phyloP scores from a whole-genome alignment of 2,888 invertebrate species.

The Lucinisca nassula region DNA sequence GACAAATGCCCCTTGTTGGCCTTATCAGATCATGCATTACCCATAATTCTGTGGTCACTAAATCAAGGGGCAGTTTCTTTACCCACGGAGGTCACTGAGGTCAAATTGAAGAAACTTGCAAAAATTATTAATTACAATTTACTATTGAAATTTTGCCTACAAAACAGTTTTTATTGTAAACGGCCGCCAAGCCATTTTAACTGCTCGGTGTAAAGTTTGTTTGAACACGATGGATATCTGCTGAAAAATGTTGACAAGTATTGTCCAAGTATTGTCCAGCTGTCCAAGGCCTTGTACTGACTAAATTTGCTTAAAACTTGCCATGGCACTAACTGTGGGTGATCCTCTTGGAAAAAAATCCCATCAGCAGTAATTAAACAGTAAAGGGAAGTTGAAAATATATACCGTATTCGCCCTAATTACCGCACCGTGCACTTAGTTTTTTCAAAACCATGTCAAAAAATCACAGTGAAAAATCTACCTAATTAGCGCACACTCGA shows the following conservation, averaged over 20 bases:
- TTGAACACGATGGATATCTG: constrained; percentile 3
- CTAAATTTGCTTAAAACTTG: neutral
- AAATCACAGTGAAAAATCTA: too few species aligned
- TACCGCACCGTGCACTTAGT: too few species aligned
- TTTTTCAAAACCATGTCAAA: too few species aligned
- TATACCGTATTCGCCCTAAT: too few species aligned
- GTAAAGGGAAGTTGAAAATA: too few species aligned
- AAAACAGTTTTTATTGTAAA: neutral
- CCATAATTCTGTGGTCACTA: constrained; percentile 45
- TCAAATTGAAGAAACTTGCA: neutral
- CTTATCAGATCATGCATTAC: neutral
- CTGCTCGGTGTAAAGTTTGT: neutral
- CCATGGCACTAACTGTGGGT: neutral
- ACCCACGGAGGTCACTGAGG: constrained; percentile 31
- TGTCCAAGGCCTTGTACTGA: neutral
- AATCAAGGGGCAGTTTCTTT: constrained; percentile 43
- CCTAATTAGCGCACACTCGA: too few species aligned
- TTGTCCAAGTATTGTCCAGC: neutral
- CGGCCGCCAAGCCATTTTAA: neutral
- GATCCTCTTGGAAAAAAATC: too few species aligned
- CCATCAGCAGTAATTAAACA: too few species aligned
- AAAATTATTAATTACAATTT: constrained; percentile 4
- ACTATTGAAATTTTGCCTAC: neutral
- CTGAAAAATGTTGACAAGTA: neutral
- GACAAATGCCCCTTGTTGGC: constrained; percentile 20